Base-by-base conservation (phyloP, 2,888 invertebrate genomes). In the Ichneumoninae sp. region DNA sequence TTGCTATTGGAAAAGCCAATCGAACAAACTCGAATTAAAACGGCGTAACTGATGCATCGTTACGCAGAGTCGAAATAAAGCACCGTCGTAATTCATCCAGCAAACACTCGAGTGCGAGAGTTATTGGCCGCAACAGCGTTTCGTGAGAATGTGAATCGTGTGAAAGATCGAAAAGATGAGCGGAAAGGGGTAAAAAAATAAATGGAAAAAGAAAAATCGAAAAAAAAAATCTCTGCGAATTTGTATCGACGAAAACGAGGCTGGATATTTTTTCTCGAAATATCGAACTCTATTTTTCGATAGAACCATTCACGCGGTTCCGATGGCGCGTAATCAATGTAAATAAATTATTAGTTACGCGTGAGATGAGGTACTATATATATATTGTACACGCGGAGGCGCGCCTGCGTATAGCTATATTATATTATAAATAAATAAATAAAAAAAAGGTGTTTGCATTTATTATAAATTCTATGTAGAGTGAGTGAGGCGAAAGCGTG, bases 381-480 rank as follows among this genome's bases (percentile, higher is more conserved):
- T 74, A 74, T 65, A 73, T 66, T 65, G 16, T 79, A 79, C 76
- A 77, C 87, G 78, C 84, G 83, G 66, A 82, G 77, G 68, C 74
- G 78, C 82, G 68, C 70, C 77, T 73, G 63, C 63, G 78, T 77
- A 81, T 76, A 84, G 69, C 54, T 77, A 86, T 83, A 80, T 80
- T 81, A 75, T 82, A 86, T 86, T 81, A 86, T 71, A 69, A 83
- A 82, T 87, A 89, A 85, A 85, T 80, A 87, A 87, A 88, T 87
- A 87, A 83, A 86, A 85, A 88, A 88, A 89, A 88, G 89, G 91
- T 89, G 90, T 90, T 91, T 89, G 90, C 91, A 91, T 91, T 91
- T 91, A 91, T 91, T 89, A 91, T 88, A 89, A 91, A 91, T 90
- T 91, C 87, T 91, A 90, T 89, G 89, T 90, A 89, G 88, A 89